These are phyloP conservation scores for Oreamnos americanus DNA, from an alignment of 2,113 vertebrate species.

Conservation along the genomic window DNA sequence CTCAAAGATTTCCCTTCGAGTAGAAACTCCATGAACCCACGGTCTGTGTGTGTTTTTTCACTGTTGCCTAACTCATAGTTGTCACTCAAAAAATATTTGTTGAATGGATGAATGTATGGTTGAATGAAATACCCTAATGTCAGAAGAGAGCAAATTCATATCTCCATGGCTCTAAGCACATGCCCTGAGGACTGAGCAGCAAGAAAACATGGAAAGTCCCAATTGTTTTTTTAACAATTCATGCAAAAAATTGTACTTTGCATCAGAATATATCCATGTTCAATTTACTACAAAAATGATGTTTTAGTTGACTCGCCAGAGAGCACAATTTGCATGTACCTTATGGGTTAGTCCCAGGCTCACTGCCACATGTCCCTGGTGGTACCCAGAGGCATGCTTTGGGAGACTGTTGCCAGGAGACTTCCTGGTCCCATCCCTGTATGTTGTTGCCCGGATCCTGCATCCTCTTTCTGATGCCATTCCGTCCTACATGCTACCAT, in stretches of 20 bases:
- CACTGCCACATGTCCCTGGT: not conserved
- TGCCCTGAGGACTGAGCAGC: not conserved
- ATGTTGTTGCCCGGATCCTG: fast-evolving
- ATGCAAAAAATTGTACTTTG: not conserved
- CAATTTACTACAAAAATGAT: not conserved
- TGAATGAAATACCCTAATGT: not conserved
- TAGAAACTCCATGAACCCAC: not conserved
- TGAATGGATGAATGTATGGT: not conserved
- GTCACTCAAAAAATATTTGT: not conserved
- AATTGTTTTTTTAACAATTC: not conserved
- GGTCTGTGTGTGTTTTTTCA: not conserved
- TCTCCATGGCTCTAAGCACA: not conserved
- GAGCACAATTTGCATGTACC: not conserved
- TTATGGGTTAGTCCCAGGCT: not conserved
- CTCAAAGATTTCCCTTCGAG: not conserved
- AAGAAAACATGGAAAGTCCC: not conserved
- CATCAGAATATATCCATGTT: not conserved
- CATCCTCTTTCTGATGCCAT: not conserved
- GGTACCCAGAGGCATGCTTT: not conserved
- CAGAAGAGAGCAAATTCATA: not conserved
- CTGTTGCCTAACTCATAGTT: not conserved
- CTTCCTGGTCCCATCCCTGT: not conserved
- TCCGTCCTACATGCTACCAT: not conserved
- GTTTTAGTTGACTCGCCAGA: not conserved
- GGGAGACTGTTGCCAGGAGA: not conserved